Conservation (phyloP, 2,888 invertebrate species). For the Hemaris fuciformis region DNA sequence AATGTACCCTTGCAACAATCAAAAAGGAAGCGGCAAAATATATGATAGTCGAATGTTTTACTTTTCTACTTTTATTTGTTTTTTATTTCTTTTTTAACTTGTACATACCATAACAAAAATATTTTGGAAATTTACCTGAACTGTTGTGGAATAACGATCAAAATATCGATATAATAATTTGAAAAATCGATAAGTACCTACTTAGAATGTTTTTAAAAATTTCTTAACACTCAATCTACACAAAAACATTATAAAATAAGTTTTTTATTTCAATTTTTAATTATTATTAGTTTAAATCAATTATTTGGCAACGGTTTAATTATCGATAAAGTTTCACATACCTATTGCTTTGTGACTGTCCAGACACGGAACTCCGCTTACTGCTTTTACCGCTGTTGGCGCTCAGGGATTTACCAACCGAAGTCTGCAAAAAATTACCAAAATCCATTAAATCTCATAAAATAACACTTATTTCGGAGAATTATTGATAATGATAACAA, state of each 20-base stretch:
- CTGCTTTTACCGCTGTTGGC: constrained; percentile 72
- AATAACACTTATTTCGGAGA: not conserved
- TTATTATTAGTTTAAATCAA: not conserved
- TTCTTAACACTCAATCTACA: too few relatives aligned
- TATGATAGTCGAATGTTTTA: constrained; percentile 57
- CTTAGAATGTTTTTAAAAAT: too few relatives aligned
- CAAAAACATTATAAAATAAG: too few relatives aligned
- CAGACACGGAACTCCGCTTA: constrained; percentile 73
- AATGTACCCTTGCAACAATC: constrained; percentile 47
- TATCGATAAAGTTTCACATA: constrained; percentile 41
- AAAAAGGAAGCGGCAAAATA: constrained; percentile 77
- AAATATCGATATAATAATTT: too few relatives aligned
- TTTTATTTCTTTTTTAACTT: not conserved
- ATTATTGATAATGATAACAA: constrained; percentile 28
- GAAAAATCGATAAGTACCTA: too few relatives aligned
- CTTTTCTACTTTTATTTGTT: constrained; percentile 10
- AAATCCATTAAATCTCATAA: not conserved
- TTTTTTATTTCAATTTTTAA: not conserved
- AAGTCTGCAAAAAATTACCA: constrained; percentile 50
- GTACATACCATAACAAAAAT: too few relatives aligned
- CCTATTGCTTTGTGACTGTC: constrained; percentile 74
- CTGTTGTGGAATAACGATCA: too few relatives aligned
- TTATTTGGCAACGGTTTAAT: not conserved
- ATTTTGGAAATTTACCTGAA: too few relatives aligned
- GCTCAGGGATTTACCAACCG: constrained; percentile 71